These are phyloP conservation scores for Thalassophryne amazonica DNA, from an alignment of 2,797 vertebrate genomes.

Conservation along the genomic window DNA sequence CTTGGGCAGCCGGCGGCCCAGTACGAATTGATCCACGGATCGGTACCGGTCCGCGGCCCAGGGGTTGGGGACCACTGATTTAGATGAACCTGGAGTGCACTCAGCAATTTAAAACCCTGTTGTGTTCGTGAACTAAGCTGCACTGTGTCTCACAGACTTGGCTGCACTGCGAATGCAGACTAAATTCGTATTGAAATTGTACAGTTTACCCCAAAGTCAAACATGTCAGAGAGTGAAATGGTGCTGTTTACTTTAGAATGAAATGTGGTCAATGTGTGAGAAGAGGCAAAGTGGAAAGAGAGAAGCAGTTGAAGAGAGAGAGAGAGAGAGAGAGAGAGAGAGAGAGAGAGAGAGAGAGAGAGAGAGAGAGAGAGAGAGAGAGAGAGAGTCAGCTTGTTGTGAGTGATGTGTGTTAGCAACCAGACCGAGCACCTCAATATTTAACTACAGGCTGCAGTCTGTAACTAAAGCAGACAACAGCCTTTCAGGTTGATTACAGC, in stretches of 20 bases:
- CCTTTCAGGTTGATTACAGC: not conserved
- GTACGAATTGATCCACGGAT: no score
- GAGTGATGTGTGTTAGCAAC: slow-evolving; percentile 8
- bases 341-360: not conserved
- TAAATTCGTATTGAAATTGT: slow-evolving; percentile 12
- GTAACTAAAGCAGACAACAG: slow-evolving; percentile 7
- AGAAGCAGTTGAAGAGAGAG: no score
- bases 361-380: not conserved
- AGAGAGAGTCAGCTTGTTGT: not conserved
- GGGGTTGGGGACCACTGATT: no score
- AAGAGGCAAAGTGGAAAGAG: not conserved
- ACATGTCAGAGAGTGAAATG: slow-evolving; percentile 7
- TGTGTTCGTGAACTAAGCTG: slow-evolving; percentile 2
- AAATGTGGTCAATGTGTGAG: not conserved
- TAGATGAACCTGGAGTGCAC: slow-evolving; percentile 3
- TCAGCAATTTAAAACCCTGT: slow-evolving; percentile 11
- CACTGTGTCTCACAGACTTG: slow-evolving; percentile 17
- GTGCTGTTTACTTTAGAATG: slow-evolving; percentile 28
- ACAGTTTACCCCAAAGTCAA: slow-evolving; percentile 31
- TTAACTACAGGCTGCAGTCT: slow-evolving; percentile 11
- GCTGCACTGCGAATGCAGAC: slow-evolving; percentile 4
- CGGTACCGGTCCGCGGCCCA: no score
- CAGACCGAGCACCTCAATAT: slow-evolving; percentile 2
- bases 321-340: not conserved
- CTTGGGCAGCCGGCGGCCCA: no score